Evolutionary conservation across 2,888 invertebrate genomes (phyloP), one percentile per base, ranked within the genome.

Genomic region (Ferrisia virgata): DNA sequence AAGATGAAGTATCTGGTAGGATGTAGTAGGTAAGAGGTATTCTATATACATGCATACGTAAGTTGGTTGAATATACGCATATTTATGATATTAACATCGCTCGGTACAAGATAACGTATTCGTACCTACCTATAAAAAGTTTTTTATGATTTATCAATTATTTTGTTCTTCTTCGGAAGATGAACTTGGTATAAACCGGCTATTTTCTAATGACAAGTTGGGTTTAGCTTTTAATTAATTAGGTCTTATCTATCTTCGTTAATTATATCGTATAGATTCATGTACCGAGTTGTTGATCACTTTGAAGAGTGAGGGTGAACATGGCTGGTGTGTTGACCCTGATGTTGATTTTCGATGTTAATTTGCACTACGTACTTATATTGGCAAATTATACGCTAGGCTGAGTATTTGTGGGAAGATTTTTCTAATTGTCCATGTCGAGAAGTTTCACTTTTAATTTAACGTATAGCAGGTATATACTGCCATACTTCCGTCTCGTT

Each of bases 71-170:
- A 40, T 22, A 53, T 18, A 18, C 47, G 18, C 47, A 13, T 47
- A 47, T n/a, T n/a, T 18, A 22, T n/a, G n/a, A n/a, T n/a, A n/a
- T n/a, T n/a, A n/a, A n/a, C n/a, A n/a, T n/a, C n/a, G n/a, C n/a
- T n/a, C n/a, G n/a, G n/a, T n/a, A n/a, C n/a, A 22, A 22, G n/a
- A 47, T 47, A 47, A 47, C 47, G 36, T 8, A 36, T 36, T n/a
- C n/a, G n/a, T n/a, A n/a, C n/a, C n/a, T n/a, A n/a, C n/a, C 18
- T 53, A 22, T 1, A 15, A 69, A 2, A 13, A 28, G 13, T 76
- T 33, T n/a, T n/a, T n/a, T 76, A 76, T 76, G 72, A 76, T 76
- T 76, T 76, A 76, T 36, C 36, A 76, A 76, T 33, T 76, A 76
- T 76, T 76, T 76, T 36, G 25, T 53, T 53, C 43, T 15, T 43